Percentiles rank a stretch among this genome's conserved stretches.
Conservation (phyloP, 1,140 invertebrate genomes). For the Panagrolaimus sp. region DNA sequence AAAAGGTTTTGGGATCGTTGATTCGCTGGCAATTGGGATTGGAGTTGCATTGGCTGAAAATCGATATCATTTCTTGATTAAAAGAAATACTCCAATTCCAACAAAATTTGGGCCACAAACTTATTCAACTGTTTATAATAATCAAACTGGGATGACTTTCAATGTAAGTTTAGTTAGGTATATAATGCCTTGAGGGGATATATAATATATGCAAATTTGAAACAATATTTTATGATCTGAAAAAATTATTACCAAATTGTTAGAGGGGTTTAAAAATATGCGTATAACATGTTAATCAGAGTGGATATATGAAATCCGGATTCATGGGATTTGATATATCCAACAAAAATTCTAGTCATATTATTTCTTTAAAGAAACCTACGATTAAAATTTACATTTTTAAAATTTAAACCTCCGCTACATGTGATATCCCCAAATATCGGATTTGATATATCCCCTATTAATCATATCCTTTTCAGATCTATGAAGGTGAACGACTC, state of each 20-base stretch:
- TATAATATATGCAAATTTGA: too few species aligned
- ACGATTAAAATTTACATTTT: too few species aligned
- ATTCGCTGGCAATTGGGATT: constrained; percentile 93
- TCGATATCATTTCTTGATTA: constrained; percentile 84
- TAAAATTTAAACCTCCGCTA: too few species aligned
- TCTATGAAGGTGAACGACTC: constrained; percentile 56
- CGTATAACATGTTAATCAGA: too few species aligned
- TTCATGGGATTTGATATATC: constrained; percentile 87
- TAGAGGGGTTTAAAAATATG: too few species aligned
- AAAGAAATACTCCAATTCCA: constrained; percentile 90
- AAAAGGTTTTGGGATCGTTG: constrained; percentile 80
- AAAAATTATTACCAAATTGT: too few species aligned
- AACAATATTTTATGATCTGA: too few species aligned
- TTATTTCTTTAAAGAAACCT: too few species aligned
- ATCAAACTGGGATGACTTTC: constrained; percentile 53
- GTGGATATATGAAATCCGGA: too few species aligned
- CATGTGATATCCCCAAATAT: too few species aligned
- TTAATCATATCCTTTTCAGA: neutral
- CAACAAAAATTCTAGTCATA: too few species aligned
- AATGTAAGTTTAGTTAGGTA: neutral
- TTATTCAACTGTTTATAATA: neutral
- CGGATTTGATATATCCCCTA: too few species aligned
- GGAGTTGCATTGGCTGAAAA: constrained; percentile 86
- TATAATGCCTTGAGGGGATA: neutral
- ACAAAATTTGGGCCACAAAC: constrained; percentile 66